Conservation (phyloP, 2,888 invertebrate genomes). For the Cataglyphis albicans region DNA sequence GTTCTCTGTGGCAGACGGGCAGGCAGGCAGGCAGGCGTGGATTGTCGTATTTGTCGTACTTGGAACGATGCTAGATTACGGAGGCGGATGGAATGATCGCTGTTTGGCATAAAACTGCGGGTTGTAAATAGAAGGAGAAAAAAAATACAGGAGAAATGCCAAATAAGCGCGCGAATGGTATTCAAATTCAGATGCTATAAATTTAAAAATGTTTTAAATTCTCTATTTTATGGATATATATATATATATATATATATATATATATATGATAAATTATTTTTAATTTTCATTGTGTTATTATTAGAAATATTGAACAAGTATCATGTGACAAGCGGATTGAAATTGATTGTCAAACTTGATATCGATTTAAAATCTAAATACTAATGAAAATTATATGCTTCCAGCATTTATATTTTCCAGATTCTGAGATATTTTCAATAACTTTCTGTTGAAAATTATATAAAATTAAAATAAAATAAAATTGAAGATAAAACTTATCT, state of each 20-base stretch:
- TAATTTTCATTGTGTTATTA: not conserved
- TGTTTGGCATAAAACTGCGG: constrained; percentile 45
- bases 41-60: constrained; percentile 58
- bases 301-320: not conserved
- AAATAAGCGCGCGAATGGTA: constrained; percentile 40
- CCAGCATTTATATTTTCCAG: not conserved
- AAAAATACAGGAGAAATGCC: constrained; percentile 22
- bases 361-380: not conserved
- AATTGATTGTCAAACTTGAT: not conserved
- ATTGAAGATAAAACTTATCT: not conserved
- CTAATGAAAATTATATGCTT: not conserved
- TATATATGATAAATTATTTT: not conserved
- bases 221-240: not conserved
- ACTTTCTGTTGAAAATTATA: not conserved
- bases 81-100: constrained; percentile 55
- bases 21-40: constrained; percentile 46
- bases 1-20: constrained; percentile 30
- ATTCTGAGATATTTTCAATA: not conserved
- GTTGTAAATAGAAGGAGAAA: constrained; percentile 50
- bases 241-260: too few species aligned
- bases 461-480: not conserved
- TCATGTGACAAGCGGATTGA: not conserved
- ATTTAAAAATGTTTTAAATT: constrained; percentile 9
- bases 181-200: constrained; percentile 17
- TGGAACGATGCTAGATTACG: constrained; percentile 56